Percentiles rank a stretch among this genome's conserved stretches.
phyloP scores from a whole-genome alignment of 2,888 invertebrate species.

The Ophion obscuratus region DNA sequence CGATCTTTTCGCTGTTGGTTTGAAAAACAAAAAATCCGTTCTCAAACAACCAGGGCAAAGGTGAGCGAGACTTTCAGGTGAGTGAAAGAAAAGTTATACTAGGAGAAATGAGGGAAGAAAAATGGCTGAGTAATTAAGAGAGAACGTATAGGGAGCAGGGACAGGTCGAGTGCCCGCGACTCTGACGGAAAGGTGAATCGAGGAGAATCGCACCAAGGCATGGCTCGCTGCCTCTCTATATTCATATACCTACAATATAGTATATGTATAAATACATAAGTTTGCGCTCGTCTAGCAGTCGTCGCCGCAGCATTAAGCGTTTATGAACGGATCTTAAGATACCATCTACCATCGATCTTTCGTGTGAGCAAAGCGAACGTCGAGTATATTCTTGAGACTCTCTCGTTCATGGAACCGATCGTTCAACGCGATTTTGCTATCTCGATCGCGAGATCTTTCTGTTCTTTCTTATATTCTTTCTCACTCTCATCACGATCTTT shows the following conservation, averaged over 20 bases:
- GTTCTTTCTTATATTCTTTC: slow-evolving; percentile 27
- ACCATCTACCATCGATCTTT: slow-evolving; percentile 60
- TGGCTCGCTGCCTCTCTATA: neutral
- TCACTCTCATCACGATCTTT: slow-evolving; percentile 19
- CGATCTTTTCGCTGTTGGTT: too few species aligned
- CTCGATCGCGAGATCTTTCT: slow-evolving; percentile 54
- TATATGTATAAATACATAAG: slow-evolving; percentile 35
- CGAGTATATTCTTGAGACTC: slow-evolving; percentile 44
- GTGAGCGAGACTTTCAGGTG: neutral
- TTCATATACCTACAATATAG: slow-evolving; percentile 3
- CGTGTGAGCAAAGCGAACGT: slow-evolving; percentile 44
- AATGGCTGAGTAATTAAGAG: slow-evolving; percentile 60
- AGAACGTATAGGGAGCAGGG: slow-evolving; percentile 45
- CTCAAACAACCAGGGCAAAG: neutral
- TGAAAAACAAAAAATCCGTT: neutral
- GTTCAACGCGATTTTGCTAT: slow-evolving; percentile 57
- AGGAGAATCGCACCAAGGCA: slow-evolving; percentile 42
- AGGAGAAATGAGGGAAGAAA: slow-evolving; percentile 13
- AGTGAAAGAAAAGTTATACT: neutral
- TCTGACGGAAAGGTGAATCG: slow-evolving; percentile 21
- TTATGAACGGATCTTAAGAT: slow-evolving; percentile 63
- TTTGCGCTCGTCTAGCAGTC: slow-evolving; percentile 55
- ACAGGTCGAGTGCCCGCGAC: slow-evolving; percentile 26
- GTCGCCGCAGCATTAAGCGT: slow-evolving; percentile 64
- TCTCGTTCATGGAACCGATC: slow-evolving; percentile 57